Conservation (phyloP, 2,888 invertebrate genomes). For the Synergus itoensis region DNA sequence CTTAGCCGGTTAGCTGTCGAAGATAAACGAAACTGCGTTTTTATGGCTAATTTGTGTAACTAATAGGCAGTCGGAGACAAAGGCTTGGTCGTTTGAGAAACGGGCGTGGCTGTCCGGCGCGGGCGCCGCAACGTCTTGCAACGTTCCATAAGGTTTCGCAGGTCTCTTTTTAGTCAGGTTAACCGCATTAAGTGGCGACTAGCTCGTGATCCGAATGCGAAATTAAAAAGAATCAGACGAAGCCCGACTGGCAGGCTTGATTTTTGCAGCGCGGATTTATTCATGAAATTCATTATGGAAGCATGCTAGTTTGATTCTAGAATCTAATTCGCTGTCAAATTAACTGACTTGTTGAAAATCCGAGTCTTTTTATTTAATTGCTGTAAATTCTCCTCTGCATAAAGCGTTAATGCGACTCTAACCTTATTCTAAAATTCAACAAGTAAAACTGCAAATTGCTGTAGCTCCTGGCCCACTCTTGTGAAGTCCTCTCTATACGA, state of each 20-base stretch:
- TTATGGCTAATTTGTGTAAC: conserved; percentile 70
- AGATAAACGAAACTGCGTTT: conserved; percentile 58
- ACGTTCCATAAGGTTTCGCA: conserved; percentile 34
- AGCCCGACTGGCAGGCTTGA: conserved; percentile 21
- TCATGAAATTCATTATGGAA: conserved; percentile 38
- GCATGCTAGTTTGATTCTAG: not conserved
- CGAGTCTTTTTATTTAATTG: not conserved
- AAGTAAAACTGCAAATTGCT: not conserved
- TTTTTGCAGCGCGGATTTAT: conserved; percentile 17
- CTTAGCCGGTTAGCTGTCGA: conserved; percentile 41
- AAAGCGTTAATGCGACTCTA: not conserved
- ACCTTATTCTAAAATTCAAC: not conserved
- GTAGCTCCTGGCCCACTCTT: not conserved
- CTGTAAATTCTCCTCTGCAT: not conserved
- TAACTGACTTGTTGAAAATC: conserved; percentile 19
- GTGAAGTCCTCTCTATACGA: not conserved
- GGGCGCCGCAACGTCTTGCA: conserved; percentile 52
- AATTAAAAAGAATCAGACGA: conserved; percentile 24
- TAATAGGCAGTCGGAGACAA: conserved; percentile 68
- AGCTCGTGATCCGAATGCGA: conserved; percentile 37
- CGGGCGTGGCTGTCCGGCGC: conserved; percentile 65
- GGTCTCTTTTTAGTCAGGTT: conserved; percentile 41
- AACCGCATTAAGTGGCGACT: conserved; percentile 38
- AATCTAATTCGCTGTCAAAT: conserved; percentile 39
- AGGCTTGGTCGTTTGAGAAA: conserved; percentile 58